Evolutionary conservation across 2,888 invertebrate species (phyloP), one percentile per base, ranked within the genome.

Genomic region (Drosophila heteroneura): DNA sequence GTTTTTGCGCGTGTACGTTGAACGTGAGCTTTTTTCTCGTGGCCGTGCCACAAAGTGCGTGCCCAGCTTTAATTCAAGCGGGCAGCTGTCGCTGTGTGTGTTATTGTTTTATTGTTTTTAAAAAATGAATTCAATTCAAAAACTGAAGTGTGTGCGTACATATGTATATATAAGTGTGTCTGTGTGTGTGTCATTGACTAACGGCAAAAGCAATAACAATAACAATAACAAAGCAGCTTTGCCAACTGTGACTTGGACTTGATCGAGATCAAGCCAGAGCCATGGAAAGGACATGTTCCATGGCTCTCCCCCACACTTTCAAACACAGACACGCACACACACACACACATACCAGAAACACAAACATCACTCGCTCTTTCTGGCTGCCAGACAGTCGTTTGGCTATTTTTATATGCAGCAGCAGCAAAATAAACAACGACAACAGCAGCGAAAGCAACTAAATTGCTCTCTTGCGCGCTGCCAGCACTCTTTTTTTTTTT

Each of bases 361-460:
- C 26, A 39, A 51, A 67, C 32, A 59, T 39, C 19, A 44, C 44
- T 63, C 37, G 39, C 33, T 22, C 47, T 52, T 47, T 58, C 49
- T 56, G 53, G 10, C 30, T 26, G 67, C 58, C 60, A 79, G 79
- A 79, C 70, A 70, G 74, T 49, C 60, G 49, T 14, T 68, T 80
- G 49, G 80, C 76, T 80, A 79, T 79, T 79, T 79, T 76, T 79
- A 79, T 76, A 79, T 76, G 76, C 75, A 70, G 78, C 49, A 63
- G 47, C 44, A 60, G 56, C 52, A 68, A 51, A 61, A 61, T 37
- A 53, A 56, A 30, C 54, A 70, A 49, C 47, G 54, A 32, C 26
- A 47, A 51, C 53, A 53, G 44, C 47, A 58, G 53, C 47, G 54
- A 70, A 54, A 61, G 35, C 74, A 66, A 58, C 41, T 49, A 61